These are phyloP conservation scores for Stenotaenia linearis DNA, from an alignment of 2,888 invertebrate genomes.

Conservation along the genomic window DNA sequence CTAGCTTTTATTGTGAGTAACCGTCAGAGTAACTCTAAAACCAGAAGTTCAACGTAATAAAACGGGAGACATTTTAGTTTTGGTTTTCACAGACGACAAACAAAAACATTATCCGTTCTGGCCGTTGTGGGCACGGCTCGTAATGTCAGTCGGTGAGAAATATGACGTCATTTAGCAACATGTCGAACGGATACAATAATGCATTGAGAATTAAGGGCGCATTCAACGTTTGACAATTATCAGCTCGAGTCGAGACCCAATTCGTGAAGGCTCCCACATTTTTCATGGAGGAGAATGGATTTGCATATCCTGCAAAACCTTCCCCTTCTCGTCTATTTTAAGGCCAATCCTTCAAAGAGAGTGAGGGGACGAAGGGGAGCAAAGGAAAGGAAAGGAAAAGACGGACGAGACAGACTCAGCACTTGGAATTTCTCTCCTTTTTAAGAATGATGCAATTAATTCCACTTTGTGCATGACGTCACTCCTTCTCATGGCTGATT, in stretches of 20 bases:
- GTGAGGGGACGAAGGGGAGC: not conserved
- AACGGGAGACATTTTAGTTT: too few species aligned
- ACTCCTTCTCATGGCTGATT: not conserved
- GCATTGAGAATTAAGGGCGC: not conserved
- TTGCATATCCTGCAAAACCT: slow-evolving; percentile 15
- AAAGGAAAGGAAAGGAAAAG: not conserved
- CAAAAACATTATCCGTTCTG: not conserved
- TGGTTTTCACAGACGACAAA: not conserved
- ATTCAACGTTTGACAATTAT: not conserved
- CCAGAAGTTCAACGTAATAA: too few species aligned
- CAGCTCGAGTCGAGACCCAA: slow-evolving; percentile 4
- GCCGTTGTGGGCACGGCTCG: not conserved
- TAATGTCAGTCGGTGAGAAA: not conserved
- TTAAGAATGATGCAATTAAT: not conserved
- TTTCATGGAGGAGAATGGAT: slow-evolving; percentile 4
- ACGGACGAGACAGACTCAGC: not conserved
- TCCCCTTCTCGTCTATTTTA: slow-evolving; percentile 15
- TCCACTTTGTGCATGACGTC: not conserved
- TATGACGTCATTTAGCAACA: not conserved
- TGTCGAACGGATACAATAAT: not conserved
- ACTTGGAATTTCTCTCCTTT: not conserved
- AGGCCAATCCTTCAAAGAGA: slow-evolving; percentile 11
- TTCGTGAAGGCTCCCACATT: slow-evolving; percentile 19
- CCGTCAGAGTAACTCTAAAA: too few species aligned
- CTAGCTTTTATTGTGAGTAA: too few species aligned